phyloP scores from a whole-genome alignment of 2,113 vertebrate species.

The Micromys minutus region DNA sequence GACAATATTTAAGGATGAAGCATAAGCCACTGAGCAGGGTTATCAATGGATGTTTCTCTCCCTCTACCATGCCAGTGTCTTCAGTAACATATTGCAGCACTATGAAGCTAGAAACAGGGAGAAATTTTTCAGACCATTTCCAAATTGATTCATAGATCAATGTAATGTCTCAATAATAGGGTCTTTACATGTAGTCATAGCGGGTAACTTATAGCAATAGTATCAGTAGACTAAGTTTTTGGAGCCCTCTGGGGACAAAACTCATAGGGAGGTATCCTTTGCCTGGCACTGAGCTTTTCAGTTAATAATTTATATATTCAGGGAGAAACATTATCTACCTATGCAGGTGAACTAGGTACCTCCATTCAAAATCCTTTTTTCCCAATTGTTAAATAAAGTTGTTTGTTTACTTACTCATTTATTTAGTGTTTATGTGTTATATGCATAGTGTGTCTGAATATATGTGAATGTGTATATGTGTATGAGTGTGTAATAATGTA shows the following conservation, averaged over 20 bases:
- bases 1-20: neutral
- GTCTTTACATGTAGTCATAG: neutral
- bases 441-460: neutral
- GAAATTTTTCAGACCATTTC: neutral
- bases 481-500: neutral
- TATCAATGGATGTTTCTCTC: neutral
- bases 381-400: neutral
- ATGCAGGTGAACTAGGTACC: neutral
- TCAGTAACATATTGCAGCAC: neutral
- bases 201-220: neutral
- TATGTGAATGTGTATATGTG: neutral
- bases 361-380: neutral
- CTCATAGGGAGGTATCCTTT: neutral
- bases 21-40: neutral
- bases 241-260: neutral
- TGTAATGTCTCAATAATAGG: neutral
- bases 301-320: neutral
- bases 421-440: neutral
- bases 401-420: neutral
- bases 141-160: neutral
- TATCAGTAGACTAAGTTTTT: neutral
- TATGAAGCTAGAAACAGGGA: neutral
- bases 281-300: neutral
- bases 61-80: neutral
- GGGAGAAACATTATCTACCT: neutral